A percentile compares a stretch with the other conserved stretches of the same genome.
Conservation (phyloP, 2,797 vertebrate genomes). For the Pangasius macronema region DNA sequence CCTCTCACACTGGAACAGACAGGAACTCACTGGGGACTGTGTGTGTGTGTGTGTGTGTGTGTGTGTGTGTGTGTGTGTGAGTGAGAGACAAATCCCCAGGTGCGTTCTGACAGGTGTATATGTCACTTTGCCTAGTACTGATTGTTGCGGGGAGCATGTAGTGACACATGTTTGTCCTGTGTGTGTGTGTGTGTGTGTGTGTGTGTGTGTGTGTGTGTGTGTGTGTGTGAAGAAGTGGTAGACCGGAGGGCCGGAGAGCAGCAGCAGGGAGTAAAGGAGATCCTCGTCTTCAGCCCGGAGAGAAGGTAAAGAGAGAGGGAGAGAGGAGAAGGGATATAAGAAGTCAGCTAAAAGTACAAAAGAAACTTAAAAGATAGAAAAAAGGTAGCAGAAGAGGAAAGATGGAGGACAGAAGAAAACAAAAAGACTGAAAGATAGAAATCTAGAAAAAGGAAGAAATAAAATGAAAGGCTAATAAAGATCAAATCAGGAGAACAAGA, state of each 20-base stretch:
- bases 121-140: slow-evolving; percentile 72
- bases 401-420: neutral
- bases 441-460: neutral
- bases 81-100: slow-evolving; percentile 63
- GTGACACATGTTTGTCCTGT: slow-evolving; percentile 75
- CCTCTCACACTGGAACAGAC: slow-evolving; percentile 44
- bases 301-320: slow-evolving; percentile 73
- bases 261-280: slow-evolving; percentile 64
- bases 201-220: slow-evolving; percentile 40
- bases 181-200: slow-evolving; percentile 51
- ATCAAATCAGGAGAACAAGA: neutral
- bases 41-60: slow-evolving; percentile 34
- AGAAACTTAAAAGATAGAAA: too few relatives aligned
- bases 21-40: slow-evolving; percentile 45
- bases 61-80: slow-evolving; percentile 31
- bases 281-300: slow-evolving; percentile 81
- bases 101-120: slow-evolving; percentile 74
- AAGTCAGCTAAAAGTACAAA: neutral
- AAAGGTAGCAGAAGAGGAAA: neutral
- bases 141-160: slow-evolving; percentile 72
- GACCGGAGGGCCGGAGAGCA: slow-evolving; percentile 64
- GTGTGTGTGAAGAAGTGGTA: slow-evolving; percentile 64
- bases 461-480: neutral
- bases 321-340: neutral
- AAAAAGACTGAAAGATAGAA: neutral